Evolutionary conservation across 2,797 vertebrate species (phyloP).

Genomic region (Benthosema pterotum): DNA sequence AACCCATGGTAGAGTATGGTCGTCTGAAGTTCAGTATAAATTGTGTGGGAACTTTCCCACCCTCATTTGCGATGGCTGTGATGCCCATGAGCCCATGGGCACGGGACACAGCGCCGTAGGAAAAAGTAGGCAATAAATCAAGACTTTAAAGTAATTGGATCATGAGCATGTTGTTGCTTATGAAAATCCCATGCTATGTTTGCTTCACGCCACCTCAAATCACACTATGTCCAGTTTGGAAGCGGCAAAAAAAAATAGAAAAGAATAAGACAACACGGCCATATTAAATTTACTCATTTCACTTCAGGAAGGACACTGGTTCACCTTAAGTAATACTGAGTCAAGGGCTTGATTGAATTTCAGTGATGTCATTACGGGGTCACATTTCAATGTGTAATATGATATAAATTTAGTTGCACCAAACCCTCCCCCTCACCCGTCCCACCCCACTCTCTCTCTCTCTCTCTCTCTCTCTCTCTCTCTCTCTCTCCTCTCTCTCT

Average conservation of each 20-base stretch:
- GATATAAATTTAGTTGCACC: slow-evolving; percentile 80
- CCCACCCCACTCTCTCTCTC: not conserved
- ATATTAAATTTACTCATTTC: slow-evolving; percentile 79
- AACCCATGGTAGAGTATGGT: no score
- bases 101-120: no score
- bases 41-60: no score
- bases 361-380: slow-evolving; percentile 83
- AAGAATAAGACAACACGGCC: slow-evolving; percentile 60
- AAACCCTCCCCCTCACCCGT: no score
- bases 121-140: no score
- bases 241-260: slow-evolving; percentile 32
- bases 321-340: slow-evolving; percentile 84
- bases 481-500: slow-evolving; percentile 24
- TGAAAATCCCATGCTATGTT: slow-evolving; percentile 38
- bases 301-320: slow-evolving; percentile 81
- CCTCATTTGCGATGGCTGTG: no score
- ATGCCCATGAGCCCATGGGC: no score
- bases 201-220: slow-evolving; percentile 42
- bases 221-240: slow-evolving; percentile 33
- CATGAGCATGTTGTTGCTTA: slow-evolving; percentile 6
- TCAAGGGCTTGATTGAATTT: slow-evolving; percentile 83
- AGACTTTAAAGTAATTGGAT: no score
- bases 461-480: slow-evolving; percentile 39
- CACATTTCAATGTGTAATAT: slow-evolving; percentile 86
- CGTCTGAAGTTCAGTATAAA: no score